Evolutionary conservation across 2,888 invertebrate species (phyloP).

Genomic region (Rhamphomyia laevipes): DNA sequence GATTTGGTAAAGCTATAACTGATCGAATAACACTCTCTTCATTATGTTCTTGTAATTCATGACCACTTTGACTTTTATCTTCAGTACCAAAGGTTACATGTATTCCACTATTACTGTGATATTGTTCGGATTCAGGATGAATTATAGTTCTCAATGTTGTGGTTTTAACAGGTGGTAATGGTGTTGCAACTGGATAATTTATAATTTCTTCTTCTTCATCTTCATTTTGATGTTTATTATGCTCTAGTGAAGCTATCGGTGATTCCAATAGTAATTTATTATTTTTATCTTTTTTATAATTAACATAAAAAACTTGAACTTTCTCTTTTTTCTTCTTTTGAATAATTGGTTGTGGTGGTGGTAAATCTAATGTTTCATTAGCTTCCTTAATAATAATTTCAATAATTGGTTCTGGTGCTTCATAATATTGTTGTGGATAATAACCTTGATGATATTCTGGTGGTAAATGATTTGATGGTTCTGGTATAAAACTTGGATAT

Average conservation of each 20-base stretch:
- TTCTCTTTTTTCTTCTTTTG: conserved; percentile 61
- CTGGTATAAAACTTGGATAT: conserved; percentile 13
- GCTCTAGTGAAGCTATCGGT: conserved; percentile 65
- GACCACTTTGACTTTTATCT: conserved; percentile 35
- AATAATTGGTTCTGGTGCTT: conserved; percentile 80
- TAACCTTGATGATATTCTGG: conserved; percentile 19
- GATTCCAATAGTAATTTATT: conserved; percentile 67
- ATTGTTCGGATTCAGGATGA: conserved; percentile 74
- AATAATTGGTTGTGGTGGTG: conserved; percentile 37
- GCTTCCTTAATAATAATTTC: conserved; percentile 88
- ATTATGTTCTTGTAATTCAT: conserved; percentile 40
- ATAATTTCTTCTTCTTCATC: conserved; percentile 39
- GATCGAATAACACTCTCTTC: conserved; percentile 56
- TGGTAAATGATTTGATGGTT: conserved; percentile 24
- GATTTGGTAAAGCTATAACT: conserved; percentile 42
- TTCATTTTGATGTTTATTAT: conserved; percentile 48
- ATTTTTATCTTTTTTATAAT: conserved; percentile 73
- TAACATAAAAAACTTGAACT: conserved; percentile 82
- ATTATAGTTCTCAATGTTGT: conserved; percentile 77
- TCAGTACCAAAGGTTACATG: conserved; percentile 71
- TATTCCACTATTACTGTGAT: conserved; percentile 68
- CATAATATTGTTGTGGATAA: conserved; percentile 45
- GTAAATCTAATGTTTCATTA: conserved; percentile 64
- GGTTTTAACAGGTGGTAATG: conserved; percentile 47
- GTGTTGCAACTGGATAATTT: conserved; percentile 42